Percentiles rank a stretch among this genome's conserved stretches.
Evolutionary conservation across 2,797 vertebrate species (phyloP).

Genomic region (Sciurus vulgaris): DNA sequence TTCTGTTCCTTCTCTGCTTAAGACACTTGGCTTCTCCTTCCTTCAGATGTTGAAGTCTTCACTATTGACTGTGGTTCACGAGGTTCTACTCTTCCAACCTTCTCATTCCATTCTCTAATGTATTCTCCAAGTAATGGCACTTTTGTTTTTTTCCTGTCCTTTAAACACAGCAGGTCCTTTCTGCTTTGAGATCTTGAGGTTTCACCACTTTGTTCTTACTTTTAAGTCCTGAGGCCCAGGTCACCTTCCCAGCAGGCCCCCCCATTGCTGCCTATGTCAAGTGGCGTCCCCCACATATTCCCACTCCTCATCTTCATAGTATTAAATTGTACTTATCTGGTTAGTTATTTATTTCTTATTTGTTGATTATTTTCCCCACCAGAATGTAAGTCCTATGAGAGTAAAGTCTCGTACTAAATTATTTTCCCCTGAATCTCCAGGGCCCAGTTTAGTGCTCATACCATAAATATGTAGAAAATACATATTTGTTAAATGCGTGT

Average conservation of each 20-base stretch:
- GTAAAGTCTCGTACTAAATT: neutral
- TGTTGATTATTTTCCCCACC: neutral
- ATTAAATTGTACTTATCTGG: neutral
- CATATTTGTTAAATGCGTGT: neutral
- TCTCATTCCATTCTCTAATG: neutral
- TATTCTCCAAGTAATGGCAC: neutral
- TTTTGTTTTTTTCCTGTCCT: neutral
- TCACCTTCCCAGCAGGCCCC: neutral
- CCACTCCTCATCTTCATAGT: neutral
- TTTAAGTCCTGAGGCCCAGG: neutral
- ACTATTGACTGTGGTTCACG: neutral
- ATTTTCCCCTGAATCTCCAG: neutral
- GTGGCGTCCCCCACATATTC: neutral
- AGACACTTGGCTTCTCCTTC: neutral
- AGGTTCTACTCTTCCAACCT: neutral
- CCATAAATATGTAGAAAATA: neutral
- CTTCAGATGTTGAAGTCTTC: neutral
- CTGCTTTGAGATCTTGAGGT: neutral
- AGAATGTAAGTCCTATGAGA: neutral
- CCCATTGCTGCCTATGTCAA: neutral
- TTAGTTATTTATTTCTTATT: neutral
- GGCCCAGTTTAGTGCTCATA: neutral
- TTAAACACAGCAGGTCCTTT: neutral
- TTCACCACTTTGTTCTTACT: neutral
- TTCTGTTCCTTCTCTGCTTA: neutral